Evolutionary conservation across 1,140 invertebrate genomes (phyloP).

Genomic region (Cyphomyrmex costatus): DNA sequence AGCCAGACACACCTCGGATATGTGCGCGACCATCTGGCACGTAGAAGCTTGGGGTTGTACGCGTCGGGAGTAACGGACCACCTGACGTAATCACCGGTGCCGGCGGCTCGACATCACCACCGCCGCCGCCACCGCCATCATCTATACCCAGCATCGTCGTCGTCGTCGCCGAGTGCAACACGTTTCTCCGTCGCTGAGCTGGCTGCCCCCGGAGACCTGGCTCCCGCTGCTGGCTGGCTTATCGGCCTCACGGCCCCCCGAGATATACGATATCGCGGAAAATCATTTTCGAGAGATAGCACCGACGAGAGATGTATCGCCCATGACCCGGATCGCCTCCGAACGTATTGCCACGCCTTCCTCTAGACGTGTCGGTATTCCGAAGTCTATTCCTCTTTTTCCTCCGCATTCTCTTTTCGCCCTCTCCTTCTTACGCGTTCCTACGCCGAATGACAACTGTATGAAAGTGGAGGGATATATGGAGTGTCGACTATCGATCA

Average conservation of each 20-base stretch:
- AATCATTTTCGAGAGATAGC: conserved; percentile 74
- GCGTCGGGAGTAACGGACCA: conserved; percentile 72
- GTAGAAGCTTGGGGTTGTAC: conserved; percentile 61
- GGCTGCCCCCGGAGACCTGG: conserved; percentile 36
- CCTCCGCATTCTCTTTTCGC: neutral
- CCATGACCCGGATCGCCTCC: conserved; percentile 57
- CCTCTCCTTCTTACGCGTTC: neutral
- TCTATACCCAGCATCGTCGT: conserved; percentile 2
- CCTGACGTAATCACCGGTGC: conserved; percentile 69
- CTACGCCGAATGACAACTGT: conserved; percentile 22
- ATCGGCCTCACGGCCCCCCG: conserved; percentile 27
- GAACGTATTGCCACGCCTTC: conserved; percentile 61
- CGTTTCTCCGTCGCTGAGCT: conserved; percentile 53
- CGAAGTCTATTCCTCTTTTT: neutral
- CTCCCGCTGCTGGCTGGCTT: conserved; percentile 36
- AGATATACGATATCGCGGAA: conserved; percentile 69
- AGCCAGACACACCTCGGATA: conserved; percentile 77
- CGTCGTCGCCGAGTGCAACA: conserved; percentile 45
- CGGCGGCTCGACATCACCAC: conserved; percentile 43
- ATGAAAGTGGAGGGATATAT: neutral
- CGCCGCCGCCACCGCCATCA: conserved; percentile 12
- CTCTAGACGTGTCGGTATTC: conserved; percentile 64
- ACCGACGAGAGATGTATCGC: conserved; percentile 60
- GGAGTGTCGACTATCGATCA: conserved; percentile 9
- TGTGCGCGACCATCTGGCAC: conserved; percentile 75